These are phyloP conservation scores for Melanogrammus aeglefinus DNA, from an alignment of 2,797 vertebrate species.

Conservation along the genomic window DNA sequence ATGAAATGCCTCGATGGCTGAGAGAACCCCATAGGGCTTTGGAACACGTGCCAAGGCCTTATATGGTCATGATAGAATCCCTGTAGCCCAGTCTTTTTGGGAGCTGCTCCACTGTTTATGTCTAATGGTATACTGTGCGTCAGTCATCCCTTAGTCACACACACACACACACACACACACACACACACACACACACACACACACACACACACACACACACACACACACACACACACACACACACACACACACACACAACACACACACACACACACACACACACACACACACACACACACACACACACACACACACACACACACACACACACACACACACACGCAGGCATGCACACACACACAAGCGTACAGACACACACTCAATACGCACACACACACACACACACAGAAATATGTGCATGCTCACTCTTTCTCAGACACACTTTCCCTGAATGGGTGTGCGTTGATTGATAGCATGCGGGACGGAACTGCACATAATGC, in stretches of 20 bases:
- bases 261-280: neutral
- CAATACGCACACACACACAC: no score
- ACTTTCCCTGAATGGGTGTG: constrained; percentile 59
- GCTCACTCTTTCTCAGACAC: constrained; percentile 28
- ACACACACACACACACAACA: neutral
- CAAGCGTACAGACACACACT: no score
- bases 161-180: constrained; percentile 5
- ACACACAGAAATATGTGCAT: neutral
- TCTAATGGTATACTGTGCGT: constrained; percentile 29
- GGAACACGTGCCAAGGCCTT: constrained; percentile 56
- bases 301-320: constrained; percentile 5
- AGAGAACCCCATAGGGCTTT: constrained; percentile 48
- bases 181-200: neutral
- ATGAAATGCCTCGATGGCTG: constrained; percentile 12
- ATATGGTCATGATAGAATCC: constrained; percentile 58
- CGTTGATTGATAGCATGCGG: constrained; percentile 66
- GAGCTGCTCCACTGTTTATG: constrained; percentile 38
- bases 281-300: no score
- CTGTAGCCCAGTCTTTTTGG: constrained; percentile 8
- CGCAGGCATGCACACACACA: neutral
- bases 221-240: no score
- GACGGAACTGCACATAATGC: constrained; percentile 59
- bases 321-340: constrained; percentile 5
- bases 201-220: neutral
- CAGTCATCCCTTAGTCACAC: constrained; percentile 6